Base-by-base conservation (phyloP, 2,113 vertebrate genomes). In the Petrocephalus microphthalmus region DNA sequence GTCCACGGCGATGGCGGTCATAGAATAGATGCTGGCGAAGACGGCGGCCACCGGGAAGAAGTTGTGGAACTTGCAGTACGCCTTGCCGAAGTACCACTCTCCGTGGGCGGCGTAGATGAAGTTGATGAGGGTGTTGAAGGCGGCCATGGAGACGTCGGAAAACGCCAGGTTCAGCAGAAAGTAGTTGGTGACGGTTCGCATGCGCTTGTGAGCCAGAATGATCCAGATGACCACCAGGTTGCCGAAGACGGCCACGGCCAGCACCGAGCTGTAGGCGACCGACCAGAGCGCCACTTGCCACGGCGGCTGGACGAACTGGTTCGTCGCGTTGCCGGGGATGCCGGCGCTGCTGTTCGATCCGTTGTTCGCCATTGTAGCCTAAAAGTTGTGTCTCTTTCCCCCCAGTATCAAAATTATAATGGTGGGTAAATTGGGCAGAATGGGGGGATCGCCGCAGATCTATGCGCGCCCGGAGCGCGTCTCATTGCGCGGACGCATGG, bases 21-120 rank as follows among this genome's bases (percentile, higher is more conserved):
- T 99, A 88, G 98, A 99, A 93, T 99, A 99, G 95, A 99, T 99
- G 96, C 98, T 98, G 88, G 98, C 97, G 56, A 99, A 99, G 91
- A 99, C 97, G 0, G 98, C 97, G 0, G 98, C 97, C 88, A 99
- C 98, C 0, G 98, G 98, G 91, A 99, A 99, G 94, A 99, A 99
- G 96, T 99, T 99, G 93, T 99, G 98, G 93, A 99, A 99, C 93
- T 96, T 98, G 91, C 98, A 99, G 91, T 99, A 99, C 82, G 96
- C 95, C 88, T 98, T 95, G 0, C 98, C 98, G 57, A 99, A 99
- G 95, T 99, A 99, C 98, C 98, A 99, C 64, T 99, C 97, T 0
- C 96, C 96, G 92, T 98, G 97, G 4, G 98, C 92, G 0, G 97
- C 98, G 0, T 99, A 99, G 89, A 98, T 95, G 93, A 99, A 99